Evolutionary conservation across 2,888 invertebrate genomes (phyloP).

Genomic region (Halictus quadricinctus): DNA sequence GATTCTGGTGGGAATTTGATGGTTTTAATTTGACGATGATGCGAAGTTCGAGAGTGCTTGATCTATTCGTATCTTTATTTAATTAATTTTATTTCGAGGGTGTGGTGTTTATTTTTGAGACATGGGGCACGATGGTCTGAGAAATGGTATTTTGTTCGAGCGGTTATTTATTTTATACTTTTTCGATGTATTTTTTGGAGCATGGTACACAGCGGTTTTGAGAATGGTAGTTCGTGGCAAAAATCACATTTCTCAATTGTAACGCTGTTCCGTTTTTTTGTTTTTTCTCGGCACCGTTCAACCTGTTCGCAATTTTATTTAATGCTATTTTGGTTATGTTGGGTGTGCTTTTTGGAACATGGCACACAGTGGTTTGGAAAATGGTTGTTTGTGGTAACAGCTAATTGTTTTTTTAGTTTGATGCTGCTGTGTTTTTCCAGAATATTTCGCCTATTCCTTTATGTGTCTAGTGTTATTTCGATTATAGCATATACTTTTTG

Average conservation of each 20-base stretch:
- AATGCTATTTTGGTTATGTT: too few species aligned
- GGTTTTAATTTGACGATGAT: not conserved
- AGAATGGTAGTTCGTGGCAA: too few species aligned
- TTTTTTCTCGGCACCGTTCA: not conserved
- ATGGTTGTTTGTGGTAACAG: not conserved
- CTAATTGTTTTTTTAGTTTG: not conserved
- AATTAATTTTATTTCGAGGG: too few species aligned
- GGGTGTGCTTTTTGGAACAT: too few species aligned
- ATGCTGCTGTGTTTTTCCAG: not conserved
- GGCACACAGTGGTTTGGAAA: not conserved
- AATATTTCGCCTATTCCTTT: not conserved
- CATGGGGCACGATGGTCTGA: not conserved
- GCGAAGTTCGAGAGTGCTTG: too few species aligned
- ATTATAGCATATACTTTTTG: not conserved
- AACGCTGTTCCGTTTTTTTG: not conserved
- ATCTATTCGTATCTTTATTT: too few species aligned
- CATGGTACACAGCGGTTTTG: not conserved
- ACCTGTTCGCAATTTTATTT: not conserved
- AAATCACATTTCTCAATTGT: not conserved
- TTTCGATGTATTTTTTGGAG: not conserved
- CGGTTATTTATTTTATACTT: not conserved
- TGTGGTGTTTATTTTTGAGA: too few species aligned
- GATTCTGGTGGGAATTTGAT: not conserved
- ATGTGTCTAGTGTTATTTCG: not conserved
- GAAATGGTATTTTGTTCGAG: not conserved